phyloP scores from a whole-genome alignment of 1,140 invertebrate species.

The Heliconius congener region DNA sequence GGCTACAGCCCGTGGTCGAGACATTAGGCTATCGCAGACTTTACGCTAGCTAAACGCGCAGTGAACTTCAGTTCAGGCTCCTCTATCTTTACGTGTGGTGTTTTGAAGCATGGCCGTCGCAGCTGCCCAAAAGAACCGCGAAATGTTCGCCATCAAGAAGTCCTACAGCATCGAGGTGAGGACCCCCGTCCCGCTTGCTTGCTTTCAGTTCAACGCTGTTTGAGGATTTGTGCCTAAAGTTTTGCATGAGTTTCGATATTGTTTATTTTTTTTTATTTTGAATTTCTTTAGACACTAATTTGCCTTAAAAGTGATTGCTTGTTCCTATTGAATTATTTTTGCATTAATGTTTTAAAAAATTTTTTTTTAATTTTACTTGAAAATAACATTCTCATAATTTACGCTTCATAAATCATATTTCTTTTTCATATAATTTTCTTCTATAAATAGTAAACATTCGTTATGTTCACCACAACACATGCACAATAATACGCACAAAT shows the following conservation, averaged over 20 bases:
- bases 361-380: background rate
- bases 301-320: background rate
- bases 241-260: constrained; percentile 7
- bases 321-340: background rate
- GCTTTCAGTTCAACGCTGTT: constrained; percentile 30
- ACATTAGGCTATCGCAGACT: constrained; percentile 76
- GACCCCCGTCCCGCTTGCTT: constrained; percentile 36
- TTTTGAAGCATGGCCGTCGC: constrained; percentile 86
- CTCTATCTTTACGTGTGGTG: constrained; percentile 67
- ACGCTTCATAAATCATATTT: background rate
- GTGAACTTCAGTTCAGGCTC: constrained; percentile 77
- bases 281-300: background rate
- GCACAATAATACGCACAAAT: background rate
- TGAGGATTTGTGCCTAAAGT: constrained; percentile 14
- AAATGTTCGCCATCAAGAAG: constrained; percentile 97
- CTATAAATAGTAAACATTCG: background rate
- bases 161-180: constrained; percentile 98
- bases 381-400: background rate
- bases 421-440: background rate
- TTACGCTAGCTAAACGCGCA: constrained; percentile 79
- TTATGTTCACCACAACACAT: background rate
- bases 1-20: constrained; percentile 80
- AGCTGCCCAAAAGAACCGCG: constrained; percentile 94
- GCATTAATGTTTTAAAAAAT: background rate
- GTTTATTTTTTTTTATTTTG: background rate